Conservation (phyloP, 2,888 invertebrate genomes). For the Nebria brevicollis region DNA sequence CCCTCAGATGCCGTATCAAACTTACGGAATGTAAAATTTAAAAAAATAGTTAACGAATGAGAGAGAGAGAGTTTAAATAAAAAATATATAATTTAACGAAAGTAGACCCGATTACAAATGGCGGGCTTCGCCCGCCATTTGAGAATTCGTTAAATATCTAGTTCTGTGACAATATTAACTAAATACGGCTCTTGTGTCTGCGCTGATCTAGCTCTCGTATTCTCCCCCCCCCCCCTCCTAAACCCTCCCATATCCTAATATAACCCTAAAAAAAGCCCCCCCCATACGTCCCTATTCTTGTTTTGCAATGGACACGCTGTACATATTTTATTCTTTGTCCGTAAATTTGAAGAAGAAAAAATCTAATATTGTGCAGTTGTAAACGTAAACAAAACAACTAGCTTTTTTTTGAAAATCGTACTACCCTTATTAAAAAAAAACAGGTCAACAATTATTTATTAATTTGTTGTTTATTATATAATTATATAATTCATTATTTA, state of each 20-base stretch:
- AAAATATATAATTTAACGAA: constrained; percentile 7
- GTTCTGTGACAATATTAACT: constrained; percentile 45
- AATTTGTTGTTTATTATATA: neutral
- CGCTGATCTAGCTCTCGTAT: constrained; percentile 43
- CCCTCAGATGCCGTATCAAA: constrained; percentile 71
- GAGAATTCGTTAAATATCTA: constrained; percentile 23
- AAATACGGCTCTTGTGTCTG: constrained; percentile 34
- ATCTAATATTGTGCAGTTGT: constrained; percentile 12
- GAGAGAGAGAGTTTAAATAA: neutral
- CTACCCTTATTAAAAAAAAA: neutral
- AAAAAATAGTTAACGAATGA: neutral
- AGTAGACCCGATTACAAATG: neutral
- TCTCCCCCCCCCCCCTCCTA: neutral
- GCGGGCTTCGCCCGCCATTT: neutral
- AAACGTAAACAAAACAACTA: neutral
- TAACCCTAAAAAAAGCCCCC: neutral
- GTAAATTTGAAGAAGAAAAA: constrained; percentile 10
- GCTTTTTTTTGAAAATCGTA: neutral
- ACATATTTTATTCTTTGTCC: constrained; percentile 46
- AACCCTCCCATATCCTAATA: too few species aligned
- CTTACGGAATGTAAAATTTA: constrained; percentile 59
- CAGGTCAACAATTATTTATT: constrained; percentile 1
- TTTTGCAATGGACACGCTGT: constrained; percentile 36
- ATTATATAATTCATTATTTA: neutral
- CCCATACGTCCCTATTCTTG: neutral